Conservation (phyloP, 2,113 vertebrate genomes). For the Heteronetta atricapilla region DNA sequence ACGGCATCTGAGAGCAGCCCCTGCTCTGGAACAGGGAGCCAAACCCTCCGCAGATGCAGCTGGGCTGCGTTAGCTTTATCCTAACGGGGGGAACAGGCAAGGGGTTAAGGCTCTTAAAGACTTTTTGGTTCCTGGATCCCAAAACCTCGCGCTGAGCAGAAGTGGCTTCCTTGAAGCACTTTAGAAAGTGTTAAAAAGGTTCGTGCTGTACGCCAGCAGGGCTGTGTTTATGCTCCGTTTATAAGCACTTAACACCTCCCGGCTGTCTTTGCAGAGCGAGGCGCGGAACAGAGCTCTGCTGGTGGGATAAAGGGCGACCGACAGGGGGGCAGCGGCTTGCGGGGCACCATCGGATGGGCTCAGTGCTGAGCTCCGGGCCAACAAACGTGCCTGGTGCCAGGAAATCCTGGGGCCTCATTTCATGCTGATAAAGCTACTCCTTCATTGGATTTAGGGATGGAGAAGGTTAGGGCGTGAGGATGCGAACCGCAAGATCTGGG, state of each 20-base stretch:
- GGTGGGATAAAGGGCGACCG: accelerated
- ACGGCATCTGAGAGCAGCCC: neutral
- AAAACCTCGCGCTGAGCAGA: too few relatives aligned
- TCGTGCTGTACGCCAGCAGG: accelerated
- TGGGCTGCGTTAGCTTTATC: accelerated
- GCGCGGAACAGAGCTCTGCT: neutral
- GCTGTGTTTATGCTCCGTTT: accelerated
- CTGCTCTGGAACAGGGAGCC: neutral
- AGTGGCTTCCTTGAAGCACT: neutral
- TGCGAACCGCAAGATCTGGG: neutral
- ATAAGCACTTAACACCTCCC: neutral
- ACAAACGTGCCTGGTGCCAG: neutral
- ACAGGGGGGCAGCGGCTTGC: neutral
- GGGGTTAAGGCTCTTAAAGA: neutral
- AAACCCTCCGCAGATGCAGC: neutral
- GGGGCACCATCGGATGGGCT: too few relatives aligned
- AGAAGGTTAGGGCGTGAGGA: neutral
- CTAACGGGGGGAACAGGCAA: neutral
- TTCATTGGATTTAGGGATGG: neutral
- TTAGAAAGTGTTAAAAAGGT: neutral
- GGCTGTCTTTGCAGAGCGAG: neutral
- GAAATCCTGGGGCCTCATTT: neutral
- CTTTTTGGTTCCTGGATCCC: accelerated
- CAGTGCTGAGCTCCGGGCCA: too few relatives aligned
- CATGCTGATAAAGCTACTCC: neutral